Evolutionary conservation across 2,888 invertebrate genomes (phyloP).

Genomic region (Cetonia aurata): DNA sequence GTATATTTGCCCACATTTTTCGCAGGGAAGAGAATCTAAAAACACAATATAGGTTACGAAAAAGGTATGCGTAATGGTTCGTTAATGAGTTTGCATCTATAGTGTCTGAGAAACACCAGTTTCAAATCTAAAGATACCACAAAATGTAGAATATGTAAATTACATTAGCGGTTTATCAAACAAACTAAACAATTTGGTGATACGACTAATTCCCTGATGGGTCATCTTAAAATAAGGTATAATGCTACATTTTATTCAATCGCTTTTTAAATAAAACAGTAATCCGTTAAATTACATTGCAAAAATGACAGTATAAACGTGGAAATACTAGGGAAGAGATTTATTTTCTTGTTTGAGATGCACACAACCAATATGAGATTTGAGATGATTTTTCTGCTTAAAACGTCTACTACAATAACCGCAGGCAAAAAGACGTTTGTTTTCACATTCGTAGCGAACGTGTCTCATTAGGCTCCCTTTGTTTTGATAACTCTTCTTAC

Average conservation of each 20-base stretch:
- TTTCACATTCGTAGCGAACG: conserved; percentile 44
- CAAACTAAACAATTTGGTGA: no score
- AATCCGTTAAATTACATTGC: not conserved
- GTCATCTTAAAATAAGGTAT: no score
- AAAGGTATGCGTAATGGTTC: not conserved
- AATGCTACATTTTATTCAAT: no score
- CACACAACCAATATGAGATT: conserved; percentile 13
- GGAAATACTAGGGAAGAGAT: no score
- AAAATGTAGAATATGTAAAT: not conserved
- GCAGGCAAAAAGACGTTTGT: conserved; percentile 32
- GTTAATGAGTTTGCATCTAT: no score
- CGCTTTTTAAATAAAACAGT: not conserved
- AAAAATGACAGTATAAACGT: no score
- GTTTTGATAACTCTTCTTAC: conserved; percentile 39
- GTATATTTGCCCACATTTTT: conserved; percentile 17
- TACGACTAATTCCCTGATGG: no score
- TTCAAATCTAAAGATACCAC: not conserved
- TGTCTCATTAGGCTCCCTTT: conserved; percentile 48
- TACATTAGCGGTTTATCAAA: no score
- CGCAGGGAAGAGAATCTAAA: conserved; percentile 30
- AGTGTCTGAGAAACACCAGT: no score
- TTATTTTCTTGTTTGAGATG: not conserved
- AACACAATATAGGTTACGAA: not conserved
- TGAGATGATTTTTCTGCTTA: conserved; percentile 30
- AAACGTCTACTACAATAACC: conserved; percentile 27